A percentile compares a stretch with the other conserved stretches of the same genome.
phyloP scores from a whole-genome alignment of 1,140 invertebrate genomes.

The Tigriopus japonicus region DNA sequence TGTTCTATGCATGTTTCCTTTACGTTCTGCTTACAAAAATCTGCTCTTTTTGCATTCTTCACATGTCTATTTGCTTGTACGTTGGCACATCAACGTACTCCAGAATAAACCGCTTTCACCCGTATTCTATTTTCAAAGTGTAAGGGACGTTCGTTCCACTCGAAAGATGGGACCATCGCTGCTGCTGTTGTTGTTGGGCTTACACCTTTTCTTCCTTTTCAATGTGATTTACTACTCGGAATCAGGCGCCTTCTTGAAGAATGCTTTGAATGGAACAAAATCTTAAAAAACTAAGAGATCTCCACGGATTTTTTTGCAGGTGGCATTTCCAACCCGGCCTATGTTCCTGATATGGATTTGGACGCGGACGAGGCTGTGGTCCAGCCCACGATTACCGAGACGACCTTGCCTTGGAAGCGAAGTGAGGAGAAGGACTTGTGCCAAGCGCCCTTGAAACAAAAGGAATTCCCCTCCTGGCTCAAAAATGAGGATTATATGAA shows the following conservation, averaged over 20 bases:
- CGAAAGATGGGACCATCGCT: too few species aligned
- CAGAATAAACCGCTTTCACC: too few species aligned
- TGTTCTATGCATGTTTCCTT: too few species aligned
- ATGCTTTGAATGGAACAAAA: too few species aligned
- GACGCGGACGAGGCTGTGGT: background rate
- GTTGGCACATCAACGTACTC: too few species aligned
- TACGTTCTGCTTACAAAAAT: too few species aligned
- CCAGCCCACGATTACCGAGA: background rate
- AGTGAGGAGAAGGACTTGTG: conserved; percentile 55
- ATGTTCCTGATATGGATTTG: background rate
- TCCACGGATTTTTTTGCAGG: background rate
- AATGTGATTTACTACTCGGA: background rate
- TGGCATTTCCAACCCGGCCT: background rate
- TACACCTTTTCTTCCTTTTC: background rate
- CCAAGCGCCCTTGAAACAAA: conserved; percentile 49
- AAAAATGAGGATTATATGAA: conserved; percentile 77
- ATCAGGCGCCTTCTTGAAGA: background rate
- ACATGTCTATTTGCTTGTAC: too few species aligned
- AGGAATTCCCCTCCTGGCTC: conserved; percentile 75
- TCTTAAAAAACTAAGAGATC: background rate
- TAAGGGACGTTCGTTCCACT: too few species aligned
- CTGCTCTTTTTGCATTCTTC: too few species aligned
- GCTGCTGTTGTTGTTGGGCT: too few species aligned
- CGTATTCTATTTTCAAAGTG: too few species aligned
- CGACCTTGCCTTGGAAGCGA: conserved; percentile 51